Conservation (phyloP, 2,797 vertebrate genomes). For the Sebastes hubbsi region DNA sequence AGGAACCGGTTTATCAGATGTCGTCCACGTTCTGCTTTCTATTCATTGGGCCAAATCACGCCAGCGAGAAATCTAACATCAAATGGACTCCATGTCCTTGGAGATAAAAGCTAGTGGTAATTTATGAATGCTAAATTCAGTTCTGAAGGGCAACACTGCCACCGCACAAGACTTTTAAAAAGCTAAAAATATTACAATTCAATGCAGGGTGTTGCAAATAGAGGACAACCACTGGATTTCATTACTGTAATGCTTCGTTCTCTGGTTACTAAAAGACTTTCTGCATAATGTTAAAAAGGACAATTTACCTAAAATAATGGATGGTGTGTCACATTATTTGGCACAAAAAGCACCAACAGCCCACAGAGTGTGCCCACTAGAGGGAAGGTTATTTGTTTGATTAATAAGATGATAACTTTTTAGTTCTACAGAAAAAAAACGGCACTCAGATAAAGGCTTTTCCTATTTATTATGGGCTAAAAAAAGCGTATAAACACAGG, state of each 20-base stretch:
- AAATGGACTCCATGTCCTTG: slow-evolving; percentile 20
- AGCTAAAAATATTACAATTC: neutral
- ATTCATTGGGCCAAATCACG: slow-evolving; percentile 6
- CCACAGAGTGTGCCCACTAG: neutral
- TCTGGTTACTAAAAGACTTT: neutral
- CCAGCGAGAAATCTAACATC: slow-evolving; percentile 1
- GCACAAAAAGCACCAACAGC: neutral
- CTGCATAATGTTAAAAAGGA: neutral
- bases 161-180: neutral
- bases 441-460: too few relatives aligned
- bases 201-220: neutral
- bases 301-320: neutral
- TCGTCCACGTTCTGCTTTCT: neutral
- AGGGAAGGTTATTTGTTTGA: neutral
- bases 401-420: neutral
- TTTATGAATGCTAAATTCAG: slow-evolving; percentile 20
- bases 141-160: neutral
- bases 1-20: slow-evolving; percentile 39
- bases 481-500: neutral
- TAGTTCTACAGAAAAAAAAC: too few relatives aligned
- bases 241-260: neutral
- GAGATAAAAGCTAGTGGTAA: neutral
- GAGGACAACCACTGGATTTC: neutral
- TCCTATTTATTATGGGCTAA: too few relatives aligned
- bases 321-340: neutral